Percentiles rank a stretch among this genome's conserved stretches.
These are phyloP conservation scores for Ciconia nigra DNA, from an alignment of 2,797 vertebrate genomes.

Conservation along the genomic window DNA sequence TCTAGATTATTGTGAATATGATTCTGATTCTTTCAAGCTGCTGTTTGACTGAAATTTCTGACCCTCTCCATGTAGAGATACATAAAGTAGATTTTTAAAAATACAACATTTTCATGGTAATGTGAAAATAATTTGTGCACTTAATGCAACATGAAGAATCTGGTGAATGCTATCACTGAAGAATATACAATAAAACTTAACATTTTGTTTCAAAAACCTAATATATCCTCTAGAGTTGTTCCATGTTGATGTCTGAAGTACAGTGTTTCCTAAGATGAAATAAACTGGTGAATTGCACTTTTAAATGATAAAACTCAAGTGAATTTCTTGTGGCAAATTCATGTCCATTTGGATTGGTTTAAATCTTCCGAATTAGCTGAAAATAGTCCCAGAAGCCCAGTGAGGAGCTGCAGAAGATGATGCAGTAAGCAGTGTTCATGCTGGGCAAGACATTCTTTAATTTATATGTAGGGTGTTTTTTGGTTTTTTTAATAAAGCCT, in stretches of 20 bases:
- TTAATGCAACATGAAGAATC: background rate
- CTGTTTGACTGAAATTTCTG: background rate
- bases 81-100: background rate
- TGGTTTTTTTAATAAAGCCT: background rate
- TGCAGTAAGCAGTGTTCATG: background rate
- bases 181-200: background rate
- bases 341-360: background rate
- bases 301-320: background rate
- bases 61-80: background rate
- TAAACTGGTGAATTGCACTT: background rate
- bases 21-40: background rate
- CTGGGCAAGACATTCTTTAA: background rate
- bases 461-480: background rate
- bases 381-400: background rate
- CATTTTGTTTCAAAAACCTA: background rate
- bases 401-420: background rate
- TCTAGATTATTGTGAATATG: background rate
- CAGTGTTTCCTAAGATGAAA: background rate
- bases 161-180: background rate
- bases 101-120: background rate
- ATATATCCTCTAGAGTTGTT: background rate
- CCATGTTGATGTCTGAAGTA: background rate
- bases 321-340: background rate
- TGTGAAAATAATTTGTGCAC: background rate
- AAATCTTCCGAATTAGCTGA: constrained; percentile 1